Evolutionary conservation across 1,140 invertebrate species (phyloP).

Genomic region (Globodera rostochiensis): DNA sequence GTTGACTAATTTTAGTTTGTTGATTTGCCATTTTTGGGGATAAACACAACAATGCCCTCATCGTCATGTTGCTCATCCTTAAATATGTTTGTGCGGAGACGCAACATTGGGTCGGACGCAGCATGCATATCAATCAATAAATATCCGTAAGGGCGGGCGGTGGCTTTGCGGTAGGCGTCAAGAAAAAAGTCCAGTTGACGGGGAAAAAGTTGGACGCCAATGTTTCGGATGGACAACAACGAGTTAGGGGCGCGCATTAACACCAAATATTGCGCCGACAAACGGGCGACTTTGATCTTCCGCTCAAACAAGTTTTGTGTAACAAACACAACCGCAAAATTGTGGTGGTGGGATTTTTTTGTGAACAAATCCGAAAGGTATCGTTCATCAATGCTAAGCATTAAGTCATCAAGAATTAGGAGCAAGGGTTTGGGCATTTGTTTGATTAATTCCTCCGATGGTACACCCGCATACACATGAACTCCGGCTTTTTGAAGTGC

Average conservation of each 20-base stretch:
- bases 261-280: constrained; percentile 19
- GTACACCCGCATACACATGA: constrained; percentile 9
- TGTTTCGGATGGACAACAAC: not conserved
- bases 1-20: constrained; percentile 8
- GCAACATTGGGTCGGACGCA: constrained; percentile 11
- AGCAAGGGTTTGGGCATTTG: not conserved
- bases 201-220: constrained; percentile 22
- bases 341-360: constrained; percentile 23
- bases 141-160: constrained; percentile 19
- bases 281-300: constrained; percentile 19
- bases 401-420: constrained; percentile 14
- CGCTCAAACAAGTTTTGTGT: constrained; percentile 27
- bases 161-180: constrained; percentile 23
- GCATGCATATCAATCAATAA: constrained; percentile 27
- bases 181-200: constrained; percentile 18
- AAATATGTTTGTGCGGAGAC: constrained; percentile 26
- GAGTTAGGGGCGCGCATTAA: constrained; percentile 18
- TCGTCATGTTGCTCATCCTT: constrained; percentile 5
- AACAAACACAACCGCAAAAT: constrained; percentile 14
- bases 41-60: constrained; percentile 16
- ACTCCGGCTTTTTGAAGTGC: constrained; percentile 15
- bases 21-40: constrained; percentile 17
- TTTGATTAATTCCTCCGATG: constrained; percentile 19
- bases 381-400: constrained; percentile 12
- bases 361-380: constrained; percentile 27